A percentile compares a stretch with the other conserved stretches of the same genome.
phyloP scores from a whole-genome alignment of 2,888 invertebrate genomes.

The Sepiola atlantica region DNA sequence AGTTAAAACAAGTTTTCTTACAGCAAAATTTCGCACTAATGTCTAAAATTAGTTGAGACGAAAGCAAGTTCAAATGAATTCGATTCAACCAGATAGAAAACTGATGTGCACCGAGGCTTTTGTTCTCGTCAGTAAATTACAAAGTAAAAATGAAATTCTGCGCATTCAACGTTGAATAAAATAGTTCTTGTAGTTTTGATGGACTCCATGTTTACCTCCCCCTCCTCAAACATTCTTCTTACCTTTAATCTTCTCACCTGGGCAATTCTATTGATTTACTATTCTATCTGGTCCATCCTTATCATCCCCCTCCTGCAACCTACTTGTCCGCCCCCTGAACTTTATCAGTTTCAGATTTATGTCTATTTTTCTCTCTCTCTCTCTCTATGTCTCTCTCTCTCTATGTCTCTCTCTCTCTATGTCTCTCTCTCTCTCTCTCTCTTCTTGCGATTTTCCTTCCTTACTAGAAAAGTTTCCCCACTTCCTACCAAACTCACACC shows the following conservation, averaged over 20 bases:
- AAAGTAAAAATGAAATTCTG: background rate
- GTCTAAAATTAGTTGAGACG: background rate
- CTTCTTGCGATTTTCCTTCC: too few relatives aligned
- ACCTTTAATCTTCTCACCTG: background rate
- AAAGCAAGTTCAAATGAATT: background rate
- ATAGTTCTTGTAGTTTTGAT: background rate
- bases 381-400: too few relatives aligned
- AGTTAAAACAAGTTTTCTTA: background rate
- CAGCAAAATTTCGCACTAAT: background rate
- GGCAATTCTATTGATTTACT: background rate
- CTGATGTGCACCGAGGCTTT: background rate
- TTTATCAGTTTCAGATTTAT: background rate
- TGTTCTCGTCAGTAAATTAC: background rate
- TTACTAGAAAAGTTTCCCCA: background rate
- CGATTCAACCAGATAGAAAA: background rate
- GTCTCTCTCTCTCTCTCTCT: too few relatives aligned
- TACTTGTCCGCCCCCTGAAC: too few relatives aligned
- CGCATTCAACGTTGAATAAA: background rate
- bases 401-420: background rate
- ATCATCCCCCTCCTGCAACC: background rate
- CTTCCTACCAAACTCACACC: background rate
- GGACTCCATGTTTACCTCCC: background rate
- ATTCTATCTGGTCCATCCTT: background rate
- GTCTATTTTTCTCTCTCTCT: background rate
- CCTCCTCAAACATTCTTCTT: background rate